Evolutionary conservation across 2,888 invertebrate genomes (phyloP), one percentile per base, ranked within the genome.

Genomic region (Mythimna lalbum): DNA sequence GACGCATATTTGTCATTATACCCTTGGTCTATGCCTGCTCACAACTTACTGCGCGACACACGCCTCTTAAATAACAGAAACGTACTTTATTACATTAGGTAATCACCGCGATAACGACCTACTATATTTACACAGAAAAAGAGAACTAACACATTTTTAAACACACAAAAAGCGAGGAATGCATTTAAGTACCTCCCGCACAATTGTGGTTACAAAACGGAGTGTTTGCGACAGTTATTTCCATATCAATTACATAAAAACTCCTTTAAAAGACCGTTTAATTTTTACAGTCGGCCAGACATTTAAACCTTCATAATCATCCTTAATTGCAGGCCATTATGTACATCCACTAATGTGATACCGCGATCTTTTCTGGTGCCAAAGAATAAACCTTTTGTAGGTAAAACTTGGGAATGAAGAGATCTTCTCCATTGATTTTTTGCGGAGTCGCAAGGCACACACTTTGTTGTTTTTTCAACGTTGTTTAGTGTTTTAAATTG

Each of bases 231-330:
- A 43, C 64, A 39, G 59, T 57, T 82, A 69, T 69, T 59, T 57
- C 47, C 68, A 57, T 76, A 52, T 56, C 66, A 60, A 80, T 80
- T 62, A 73, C 63, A 69, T 50, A 64, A 76, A 82, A 70, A 50
- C 39, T 59, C 53, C 19, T 23, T 55, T 56, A 27, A 66, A 69
- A 76, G 43, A 36, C 10, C 64, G 31, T 62, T 70, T 69, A 0
- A 68, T 76, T 80, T 76, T 56, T 49, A 57, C 49, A 53, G 49
- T 60, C 33, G 23, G 56, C 39, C 68, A 31, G 31, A 53, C 53
- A 52, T 65, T 71, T 36, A 69, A 64, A 69, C 59, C 65, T 76
- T 68, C 50, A 67, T 71, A 68, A 59, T 71, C 55, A 53, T 71
- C 47, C 53, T 23, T 27, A 75, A 60, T 61, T 62, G 63, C 36